Percentiles rank a stretch among this genome's conserved stretches.
phyloP scores from a whole-genome alignment of 1,140 invertebrate genomes.

The Drosophila lowei region DNA sequence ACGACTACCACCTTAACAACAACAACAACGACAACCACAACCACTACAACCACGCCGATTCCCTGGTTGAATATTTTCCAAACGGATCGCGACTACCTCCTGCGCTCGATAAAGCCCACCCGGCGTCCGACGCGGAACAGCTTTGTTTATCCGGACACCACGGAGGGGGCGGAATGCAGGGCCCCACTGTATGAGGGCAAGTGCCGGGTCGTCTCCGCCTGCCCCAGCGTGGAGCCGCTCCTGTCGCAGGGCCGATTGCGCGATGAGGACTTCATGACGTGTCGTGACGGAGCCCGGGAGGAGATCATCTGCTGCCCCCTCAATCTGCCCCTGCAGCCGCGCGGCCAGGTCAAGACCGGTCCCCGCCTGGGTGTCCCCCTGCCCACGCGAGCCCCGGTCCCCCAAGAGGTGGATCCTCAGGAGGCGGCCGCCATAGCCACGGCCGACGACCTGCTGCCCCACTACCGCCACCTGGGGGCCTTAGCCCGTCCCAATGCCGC shows the following conservation, averaged over 20 bases:
- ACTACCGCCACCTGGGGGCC: conserved; percentile 51
- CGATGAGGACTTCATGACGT: conserved; percentile 56
- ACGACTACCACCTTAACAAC: background rate
- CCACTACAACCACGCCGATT: background rate
- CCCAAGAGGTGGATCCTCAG: conserved; percentile 1
- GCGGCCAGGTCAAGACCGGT: conserved; percentile 14
- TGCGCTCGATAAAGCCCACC: background rate
- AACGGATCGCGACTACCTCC: conserved; percentile 45
- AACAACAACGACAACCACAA: background rate
- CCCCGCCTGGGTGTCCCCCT: conserved; percentile 1
- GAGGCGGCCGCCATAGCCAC: conserved; percentile 12
- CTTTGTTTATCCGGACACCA: conserved; percentile 3
- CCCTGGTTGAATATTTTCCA: conserved; percentile 49
- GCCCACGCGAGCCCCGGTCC: background rate
- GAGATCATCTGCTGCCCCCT: conserved; percentile 67
- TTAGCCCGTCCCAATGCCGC: conserved; percentile 63
- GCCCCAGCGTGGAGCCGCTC: conserved; percentile 40
- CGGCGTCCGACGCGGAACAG: background rate
- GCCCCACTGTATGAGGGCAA: conserved; percentile 59
- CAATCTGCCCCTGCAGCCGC: conserved; percentile 47
- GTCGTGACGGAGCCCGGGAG: conserved; percentile 43
- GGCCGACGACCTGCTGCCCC: conserved; percentile 31
- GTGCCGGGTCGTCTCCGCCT: conserved; percentile 45
- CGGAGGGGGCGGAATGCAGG: conserved; percentile 21
- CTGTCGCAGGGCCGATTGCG: conserved; percentile 43